These are phyloP conservation scores for Mormyrus lacerda DNA, from an alignment of 2,113 vertebrate species.

Conservation along the genomic window DNA sequence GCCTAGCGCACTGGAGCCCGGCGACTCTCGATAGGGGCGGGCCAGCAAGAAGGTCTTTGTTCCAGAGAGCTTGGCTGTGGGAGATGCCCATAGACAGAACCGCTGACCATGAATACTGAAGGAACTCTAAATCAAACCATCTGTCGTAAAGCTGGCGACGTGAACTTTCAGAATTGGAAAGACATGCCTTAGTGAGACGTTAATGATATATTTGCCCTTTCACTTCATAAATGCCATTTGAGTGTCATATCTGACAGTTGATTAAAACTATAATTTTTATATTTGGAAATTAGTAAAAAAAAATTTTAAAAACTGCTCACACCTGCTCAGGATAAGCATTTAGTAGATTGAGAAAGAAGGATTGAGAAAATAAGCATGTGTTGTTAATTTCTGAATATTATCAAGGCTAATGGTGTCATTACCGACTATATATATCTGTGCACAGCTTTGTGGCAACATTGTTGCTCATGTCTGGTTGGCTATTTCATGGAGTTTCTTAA, in stretches of 20 bases:
- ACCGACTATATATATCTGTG: background rate
- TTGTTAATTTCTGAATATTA: background rate
- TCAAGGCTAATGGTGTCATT: background rate
- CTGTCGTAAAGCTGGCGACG: background rate
- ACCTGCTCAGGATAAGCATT: background rate
- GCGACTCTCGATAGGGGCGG: background rate
- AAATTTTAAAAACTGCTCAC: background rate
- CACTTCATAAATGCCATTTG: background rate
- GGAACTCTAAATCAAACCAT: background rate
- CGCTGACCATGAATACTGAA: background rate
- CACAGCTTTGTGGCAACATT: background rate
- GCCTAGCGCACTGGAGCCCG: background rate
- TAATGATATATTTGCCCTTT: background rate
- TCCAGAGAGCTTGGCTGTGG: background rate
- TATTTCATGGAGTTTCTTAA: background rate
- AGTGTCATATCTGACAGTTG: background rate
- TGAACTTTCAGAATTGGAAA: background rate
- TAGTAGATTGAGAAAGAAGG: background rate
- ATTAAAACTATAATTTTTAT: background rate
- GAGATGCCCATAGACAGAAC: background rate
- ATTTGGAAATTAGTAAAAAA: background rate
- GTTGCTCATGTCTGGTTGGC: background rate
- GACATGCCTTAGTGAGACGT: background rate
- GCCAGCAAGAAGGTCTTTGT: background rate
- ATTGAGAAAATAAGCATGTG: background rate